These are phyloP conservation scores for Apotomis turbidana DNA, from an alignment of 2,888 invertebrate species.

Conservation along the genomic window DNA sequence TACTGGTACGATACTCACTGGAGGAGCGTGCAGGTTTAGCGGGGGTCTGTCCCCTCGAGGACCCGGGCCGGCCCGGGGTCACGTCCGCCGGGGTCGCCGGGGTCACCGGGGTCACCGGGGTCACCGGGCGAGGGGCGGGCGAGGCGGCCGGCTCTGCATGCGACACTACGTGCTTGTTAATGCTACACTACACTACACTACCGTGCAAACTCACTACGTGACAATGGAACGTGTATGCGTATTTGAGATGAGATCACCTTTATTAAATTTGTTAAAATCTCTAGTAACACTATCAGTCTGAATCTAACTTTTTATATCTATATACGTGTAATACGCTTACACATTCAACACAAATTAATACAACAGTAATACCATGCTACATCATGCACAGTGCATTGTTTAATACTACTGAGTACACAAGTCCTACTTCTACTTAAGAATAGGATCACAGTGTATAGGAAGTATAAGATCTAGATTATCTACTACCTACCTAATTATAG, in stretches of 20 bases:
- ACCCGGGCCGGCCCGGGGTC: conserved; percentile 56
- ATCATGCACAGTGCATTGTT: conserved; percentile 38
- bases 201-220: conserved; percentile 54
- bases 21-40: conserved; percentile 77
- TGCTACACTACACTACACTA: conserved; percentile 58
- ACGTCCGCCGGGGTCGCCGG: conserved; percentile 41
- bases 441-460: conserved; percentile 31
- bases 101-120: conserved; percentile 50
- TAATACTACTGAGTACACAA: conserved; percentile 10
- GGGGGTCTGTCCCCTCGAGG: conserved; percentile 70
- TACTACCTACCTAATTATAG: conserved; percentile 26
- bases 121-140: conserved; percentile 45
- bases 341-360: conserved; percentile 31
- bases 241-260: not conserved
- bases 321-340: conserved; percentile 18
- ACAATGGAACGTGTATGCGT: conserved; percentile 38
- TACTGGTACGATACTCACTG: conserved; percentile 70
- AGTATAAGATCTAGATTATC: conserved; percentile 9
- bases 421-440: conserved; percentile 31
- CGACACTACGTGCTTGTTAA: conserved; percentile 80
- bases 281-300: too few relatives aligned
- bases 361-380: conserved; percentile 31
- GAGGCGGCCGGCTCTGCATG: conserved; percentile 69
- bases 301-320: not conserved
- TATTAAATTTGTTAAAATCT: too few relatives aligned